phyloP scores from a whole-genome alignment of 2,888 invertebrate genomes.

The Drosophila infuscata region DNA sequence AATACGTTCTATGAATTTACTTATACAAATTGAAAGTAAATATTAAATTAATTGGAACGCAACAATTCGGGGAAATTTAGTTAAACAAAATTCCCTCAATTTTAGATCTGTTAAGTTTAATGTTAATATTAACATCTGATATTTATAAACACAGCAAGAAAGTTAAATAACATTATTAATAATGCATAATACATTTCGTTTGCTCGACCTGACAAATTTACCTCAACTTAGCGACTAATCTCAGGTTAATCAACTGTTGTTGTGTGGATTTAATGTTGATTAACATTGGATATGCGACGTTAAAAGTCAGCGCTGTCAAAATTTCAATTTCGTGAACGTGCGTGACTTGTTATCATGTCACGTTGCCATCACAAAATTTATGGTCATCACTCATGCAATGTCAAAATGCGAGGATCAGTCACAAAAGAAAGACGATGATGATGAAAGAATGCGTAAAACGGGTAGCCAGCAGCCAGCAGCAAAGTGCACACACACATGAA shows the following conservation, averaged over 20 bases:
- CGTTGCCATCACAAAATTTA: slow-evolving; percentile 60
- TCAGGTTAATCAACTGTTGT: slow-evolving; percentile 6
- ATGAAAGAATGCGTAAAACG: slow-evolving; percentile 76
- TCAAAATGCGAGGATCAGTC: slow-evolving; percentile 78
- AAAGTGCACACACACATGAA: slow-evolving; percentile 49
- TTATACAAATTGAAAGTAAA: background rate
- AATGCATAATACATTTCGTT: background rate
- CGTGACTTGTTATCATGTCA: slow-evolving; percentile 53
- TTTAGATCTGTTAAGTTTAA: background rate
- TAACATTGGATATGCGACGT: slow-evolving; percentile 25
- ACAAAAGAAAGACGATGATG: slow-evolving; percentile 66
- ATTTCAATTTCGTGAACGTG: slow-evolving; percentile 25
- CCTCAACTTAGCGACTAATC: background rate
- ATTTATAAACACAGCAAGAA: background rate
- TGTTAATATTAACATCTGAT: background rate
- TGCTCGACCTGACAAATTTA: background rate
- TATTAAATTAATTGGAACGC: background rate
- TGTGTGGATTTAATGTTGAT: slow-evolving; percentile 16
- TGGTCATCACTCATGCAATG: slow-evolving; percentile 57
- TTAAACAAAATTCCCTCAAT: background rate
- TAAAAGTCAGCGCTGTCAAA: background rate
- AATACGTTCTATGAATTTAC: background rate
- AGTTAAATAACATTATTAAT: background rate
- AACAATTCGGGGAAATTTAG: slow-evolving; percentile 2
- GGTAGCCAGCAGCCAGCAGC: slow-evolving; percentile 59